These are phyloP conservation scores for Electrona antarctica DNA, from an alignment of 2,113 vertebrate species.

Conservation along the genomic window DNA sequence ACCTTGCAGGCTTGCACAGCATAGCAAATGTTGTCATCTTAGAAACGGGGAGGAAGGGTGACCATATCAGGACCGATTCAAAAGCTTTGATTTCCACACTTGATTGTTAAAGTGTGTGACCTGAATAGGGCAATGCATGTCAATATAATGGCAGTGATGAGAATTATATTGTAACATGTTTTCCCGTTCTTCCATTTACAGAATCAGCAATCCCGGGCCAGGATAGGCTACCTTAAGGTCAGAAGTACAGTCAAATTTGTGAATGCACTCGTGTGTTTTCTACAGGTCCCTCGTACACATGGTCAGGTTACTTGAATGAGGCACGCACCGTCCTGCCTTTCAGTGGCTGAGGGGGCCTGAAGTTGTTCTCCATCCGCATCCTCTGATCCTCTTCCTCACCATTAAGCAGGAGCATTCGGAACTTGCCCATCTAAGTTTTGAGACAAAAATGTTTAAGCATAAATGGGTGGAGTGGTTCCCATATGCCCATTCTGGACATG, in stretches of 20 bases:
- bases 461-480: neutral
- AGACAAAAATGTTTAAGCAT: neutral
- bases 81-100: neutral
- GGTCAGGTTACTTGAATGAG: slow-evolving; percentile 84
- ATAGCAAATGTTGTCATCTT: neutral
- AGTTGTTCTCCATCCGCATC: slow-evolving; percentile 94
- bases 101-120: neutral
- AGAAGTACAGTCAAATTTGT: slow-evolving; percentile 19
- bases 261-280: slow-evolving; percentile 32
- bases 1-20: slow-evolving; percentile 5
- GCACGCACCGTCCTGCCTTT: slow-evolving; percentile 89
- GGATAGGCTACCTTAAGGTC: slow-evolving; percentile 19
- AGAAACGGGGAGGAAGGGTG: neutral
- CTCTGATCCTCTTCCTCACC: slow-evolving; percentile 86
- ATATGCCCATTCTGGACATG: no score
- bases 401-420: slow-evolving; percentile 86
- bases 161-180: neutral
- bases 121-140: slow-evolving; percentile 11
- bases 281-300: neutral
- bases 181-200: neutral
- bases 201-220: slow-evolving; percentile 20
- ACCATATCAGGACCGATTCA: neutral
- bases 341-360: slow-evolving; percentile 91
- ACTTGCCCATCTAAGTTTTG: slow-evolving; percentile 87
- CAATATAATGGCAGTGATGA: slow-evolving; percentile 20